Evolutionary conservation across 2,113 vertebrate genomes (phyloP), one percentile per base, ranked within the genome.

Genomic region (Charadrius vociferus): DNA sequence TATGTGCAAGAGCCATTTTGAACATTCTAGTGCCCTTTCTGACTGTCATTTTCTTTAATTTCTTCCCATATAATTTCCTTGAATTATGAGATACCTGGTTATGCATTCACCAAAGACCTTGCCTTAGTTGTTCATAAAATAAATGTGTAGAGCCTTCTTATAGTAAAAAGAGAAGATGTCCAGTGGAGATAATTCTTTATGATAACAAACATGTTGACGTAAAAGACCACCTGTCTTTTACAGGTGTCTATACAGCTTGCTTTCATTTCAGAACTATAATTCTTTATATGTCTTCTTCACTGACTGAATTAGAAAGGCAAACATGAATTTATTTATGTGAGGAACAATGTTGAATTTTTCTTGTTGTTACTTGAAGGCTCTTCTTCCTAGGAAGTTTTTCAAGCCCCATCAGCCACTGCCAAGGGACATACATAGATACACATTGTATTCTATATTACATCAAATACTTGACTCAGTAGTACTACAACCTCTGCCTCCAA

Each of bases 1-100:
- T 75, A 56, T 63, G 9, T 75, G 16, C 26, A 83, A 70, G 67
- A 75, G 32, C 1, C 36, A 29, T 95, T 87, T 41, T 82, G 68
- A 91, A 65, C 75, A 58, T 61, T 39, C 72, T 88, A 81, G 23
- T 43, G 62, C 8, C n/a, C 43, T 93, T 96, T 96, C 75, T 94
- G 70, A 93, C 56, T 87, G 68, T 89, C 4, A 88, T 94, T 71
- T 90, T 88, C 15, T 75, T 80, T 95, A 90, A 93, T 92, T 78
- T 84, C 34, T 94, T 79, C 62, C 43, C 14, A 88, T 70, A 89
- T 32, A 65, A 72, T 94, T 73, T 75, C 52, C 56, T 71, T 81
- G 86, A 95, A 85, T 94, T 90, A 93, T 14, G 50, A 92, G 32
- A 29, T 68, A 32, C 62, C 50, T 87, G 34, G 21, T 95, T 97